phyloP scores from a whole-genome alignment of 2,888 invertebrate genomes.

The Neocrepidodera transversa region DNA sequence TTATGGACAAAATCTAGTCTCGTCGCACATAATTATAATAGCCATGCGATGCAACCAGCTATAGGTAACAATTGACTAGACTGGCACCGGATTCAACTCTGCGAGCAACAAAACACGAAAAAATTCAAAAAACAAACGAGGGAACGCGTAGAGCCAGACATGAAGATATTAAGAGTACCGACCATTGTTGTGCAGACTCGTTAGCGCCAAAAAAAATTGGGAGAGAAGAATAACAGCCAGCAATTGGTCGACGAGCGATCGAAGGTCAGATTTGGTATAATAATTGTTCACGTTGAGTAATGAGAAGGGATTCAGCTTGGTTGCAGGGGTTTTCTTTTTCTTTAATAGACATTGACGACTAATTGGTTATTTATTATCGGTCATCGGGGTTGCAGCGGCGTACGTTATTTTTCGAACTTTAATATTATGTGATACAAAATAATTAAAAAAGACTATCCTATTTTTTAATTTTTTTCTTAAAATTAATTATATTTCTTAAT shows the following conservation, averaged over 20 bases:
- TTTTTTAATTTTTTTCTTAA: too few relatives aligned
- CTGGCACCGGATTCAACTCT: constrained; percentile 7
- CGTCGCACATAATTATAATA: too few relatives aligned
- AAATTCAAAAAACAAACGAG: constrained; percentile 15
- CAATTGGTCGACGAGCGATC: constrained; percentile 10
- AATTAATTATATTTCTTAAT: too few relatives aligned
- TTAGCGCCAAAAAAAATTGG: constrained; percentile 1
- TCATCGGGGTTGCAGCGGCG: constrained; percentile 4
- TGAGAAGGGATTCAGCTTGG: constrained; percentile 15
- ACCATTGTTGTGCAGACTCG: constrained; percentile 14
- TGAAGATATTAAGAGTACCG: constrained; percentile 20
- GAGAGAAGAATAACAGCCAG: background rate
- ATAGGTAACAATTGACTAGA: constrained; percentile 7
- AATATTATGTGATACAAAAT: too few relatives aligned
- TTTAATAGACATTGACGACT: background rate
- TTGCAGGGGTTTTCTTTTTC: constrained; percentile 8
- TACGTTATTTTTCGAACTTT: too few relatives aligned
- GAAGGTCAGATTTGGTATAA: constrained; percentile 18
- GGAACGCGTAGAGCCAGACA: background rate
- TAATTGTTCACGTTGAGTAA: constrained; percentile 11
- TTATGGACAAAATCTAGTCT: too few relatives aligned
- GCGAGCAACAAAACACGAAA: constrained; percentile 3
- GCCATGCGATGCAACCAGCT: background rate
- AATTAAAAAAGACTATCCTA: too few relatives aligned
- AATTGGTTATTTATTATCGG: constrained; percentile 18